Evolutionary conservation across 2,888 invertebrate species (phyloP).

Genomic region (Drosophila niveifrons): DNA sequence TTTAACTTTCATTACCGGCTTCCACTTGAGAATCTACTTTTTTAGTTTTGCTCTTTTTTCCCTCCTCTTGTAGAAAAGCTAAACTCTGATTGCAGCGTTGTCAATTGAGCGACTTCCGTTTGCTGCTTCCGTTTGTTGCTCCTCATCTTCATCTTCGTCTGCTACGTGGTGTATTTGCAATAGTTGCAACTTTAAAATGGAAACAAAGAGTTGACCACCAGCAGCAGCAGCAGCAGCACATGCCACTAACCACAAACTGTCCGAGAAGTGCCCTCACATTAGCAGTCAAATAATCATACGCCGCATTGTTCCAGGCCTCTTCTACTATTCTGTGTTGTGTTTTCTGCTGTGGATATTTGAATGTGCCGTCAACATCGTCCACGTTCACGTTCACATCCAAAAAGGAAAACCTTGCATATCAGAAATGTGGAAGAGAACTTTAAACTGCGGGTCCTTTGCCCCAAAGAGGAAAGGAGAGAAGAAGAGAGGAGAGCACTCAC

Average conservation of each 20-base stretch:
- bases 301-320: constrained; percentile 67
- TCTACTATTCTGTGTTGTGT: constrained; percentile 41
- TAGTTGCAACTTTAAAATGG: constrained; percentile 42
- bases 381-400: constrained; percentile 3
- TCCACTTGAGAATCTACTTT: constrained; percentile 1
- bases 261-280: constrained; percentile 53
- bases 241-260: constrained; percentile 53
- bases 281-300: constrained; percentile 72
- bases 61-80: neutral
- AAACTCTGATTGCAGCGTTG: constrained; percentile 58
- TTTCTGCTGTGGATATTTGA: constrained; percentile 48
- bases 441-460: constrained; percentile 67
- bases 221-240: constrained; percentile 14
- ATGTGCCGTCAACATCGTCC: constrained; percentile 51
- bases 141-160: constrained; percentile 10
- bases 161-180: constrained; percentile 33
- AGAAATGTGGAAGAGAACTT: constrained; percentile 54
- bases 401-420: constrained; percentile 40
- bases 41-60: neutral
- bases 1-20: constrained; percentile 34
- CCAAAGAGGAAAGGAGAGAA: constrained; percentile 16
- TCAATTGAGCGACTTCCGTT: constrained; percentile 66
- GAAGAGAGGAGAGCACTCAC: constrained; percentile 8
- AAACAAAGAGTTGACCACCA: constrained; percentile 15
- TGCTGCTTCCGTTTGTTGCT: constrained; percentile 17